phyloP scores from a whole-genome alignment of 1,140 invertebrate species.

The Rhynchophorus ferrugineus region DNA sequence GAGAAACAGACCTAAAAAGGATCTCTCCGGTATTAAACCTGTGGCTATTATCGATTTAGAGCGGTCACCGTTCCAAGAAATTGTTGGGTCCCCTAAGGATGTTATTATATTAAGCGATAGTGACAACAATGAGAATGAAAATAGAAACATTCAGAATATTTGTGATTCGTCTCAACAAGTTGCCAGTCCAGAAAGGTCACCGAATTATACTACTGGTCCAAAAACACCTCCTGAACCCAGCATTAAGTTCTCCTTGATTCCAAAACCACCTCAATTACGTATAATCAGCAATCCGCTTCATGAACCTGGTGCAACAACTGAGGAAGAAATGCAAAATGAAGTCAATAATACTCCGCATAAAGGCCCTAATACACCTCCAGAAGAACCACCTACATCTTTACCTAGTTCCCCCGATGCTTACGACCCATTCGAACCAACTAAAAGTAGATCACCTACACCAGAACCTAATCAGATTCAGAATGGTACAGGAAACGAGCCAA shows the following conservation, averaged over 20 bases:
- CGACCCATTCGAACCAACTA: conserved; percentile 82
- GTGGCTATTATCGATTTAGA: conserved; percentile 80
- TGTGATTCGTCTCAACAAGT: conserved; percentile 36
- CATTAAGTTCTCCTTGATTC: conserved; percentile 57
- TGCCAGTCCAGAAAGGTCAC: conserved; percentile 31
- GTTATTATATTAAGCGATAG: conserved; percentile 76
- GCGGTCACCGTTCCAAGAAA: conserved; percentile 69
- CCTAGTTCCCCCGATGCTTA: conserved; percentile 67
- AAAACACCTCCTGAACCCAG: conserved; percentile 69
- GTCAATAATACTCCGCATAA: conserved; percentile 36
- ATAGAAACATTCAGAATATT: conserved; percentile 24
- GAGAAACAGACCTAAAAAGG: conserved; percentile 23
- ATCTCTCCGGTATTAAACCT: conserved; percentile 55
- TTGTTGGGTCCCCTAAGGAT: conserved; percentile 68
- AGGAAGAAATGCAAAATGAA: conserved; percentile 43
- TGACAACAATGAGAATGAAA: conserved; percentile 53
- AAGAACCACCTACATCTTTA: conserved; percentile 54
- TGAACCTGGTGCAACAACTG: conserved; percentile 44
- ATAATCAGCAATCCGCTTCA: conserved; percentile 55
- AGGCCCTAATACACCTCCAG: conserved; percentile 58
- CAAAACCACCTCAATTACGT: conserved; percentile 51
- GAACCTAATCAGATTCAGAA: conserved; percentile 38
- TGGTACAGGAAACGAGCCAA: conserved; percentile 9
- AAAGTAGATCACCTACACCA: conserved; percentile 58
- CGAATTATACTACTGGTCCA: conserved; percentile 47